phyloP scores from a whole-genome alignment of 2,888 invertebrate species.

The Fissipunctia ypsillon region DNA sequence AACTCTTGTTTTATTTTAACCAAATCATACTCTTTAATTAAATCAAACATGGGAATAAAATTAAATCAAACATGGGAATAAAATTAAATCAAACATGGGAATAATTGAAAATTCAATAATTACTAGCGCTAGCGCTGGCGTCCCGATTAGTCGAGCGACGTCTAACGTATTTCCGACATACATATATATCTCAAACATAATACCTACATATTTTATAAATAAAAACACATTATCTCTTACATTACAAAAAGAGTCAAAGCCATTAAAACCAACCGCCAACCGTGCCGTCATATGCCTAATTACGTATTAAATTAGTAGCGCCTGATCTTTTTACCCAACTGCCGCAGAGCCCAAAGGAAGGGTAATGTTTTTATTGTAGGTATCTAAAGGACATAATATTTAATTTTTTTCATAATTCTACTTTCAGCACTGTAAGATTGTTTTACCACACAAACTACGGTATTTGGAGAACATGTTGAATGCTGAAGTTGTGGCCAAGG shows the following conservation, averaged over 20 bases:
- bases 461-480: slow-evolving; percentile 88
- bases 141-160: too few species aligned
- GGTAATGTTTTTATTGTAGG: not conserved
- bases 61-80: too few species aligned
- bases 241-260: slow-evolving; percentile 3
- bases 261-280: too few species aligned
- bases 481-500: slow-evolving; percentile 85
- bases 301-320: not conserved
- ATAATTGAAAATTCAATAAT: too few species aligned
- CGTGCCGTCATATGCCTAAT: not conserved
- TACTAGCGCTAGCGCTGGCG: too few species aligned
- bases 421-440: slow-evolving; percentile 84
- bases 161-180: too few species aligned
- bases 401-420: slow-evolving; percentile 7
- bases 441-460: slow-evolving; percentile 84
- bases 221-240: not conserved
- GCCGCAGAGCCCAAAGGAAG: too few species aligned
- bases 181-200: not conserved
- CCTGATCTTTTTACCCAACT: not conserved
- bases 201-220: not conserved
- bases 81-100: too few species aligned
- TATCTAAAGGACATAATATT: not conserved
- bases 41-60: too few species aligned
- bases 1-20: too few species aligned
- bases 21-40: too few species aligned